Evolutionary conservation across 2,888 invertebrate species (phyloP).

Genomic region (Lasioglossum oenotherae): DNA sequence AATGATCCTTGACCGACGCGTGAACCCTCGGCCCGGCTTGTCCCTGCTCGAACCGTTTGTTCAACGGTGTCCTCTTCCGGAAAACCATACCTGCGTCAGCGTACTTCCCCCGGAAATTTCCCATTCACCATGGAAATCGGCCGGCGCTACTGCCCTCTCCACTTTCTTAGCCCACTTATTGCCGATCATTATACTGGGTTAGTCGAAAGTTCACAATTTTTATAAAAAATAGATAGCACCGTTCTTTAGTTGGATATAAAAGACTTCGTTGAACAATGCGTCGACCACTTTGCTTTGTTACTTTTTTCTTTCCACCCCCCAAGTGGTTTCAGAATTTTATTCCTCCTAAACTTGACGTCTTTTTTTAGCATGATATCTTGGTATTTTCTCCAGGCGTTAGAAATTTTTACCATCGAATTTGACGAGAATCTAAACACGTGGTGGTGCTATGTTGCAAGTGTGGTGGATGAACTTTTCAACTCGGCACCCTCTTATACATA

Average conservation of each 20-base stretch:
- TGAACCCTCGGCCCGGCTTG: background rate
- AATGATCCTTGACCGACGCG: slow-evolving; percentile 1
- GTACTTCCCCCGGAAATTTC: slow-evolving; percentile 32
- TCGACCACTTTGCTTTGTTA: background rate
- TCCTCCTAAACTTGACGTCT: background rate
- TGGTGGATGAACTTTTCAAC: too few relatives aligned
- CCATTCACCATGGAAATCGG: slow-evolving; percentile 10
- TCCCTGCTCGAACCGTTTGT: background rate
- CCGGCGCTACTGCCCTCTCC: slow-evolving; percentile 35
- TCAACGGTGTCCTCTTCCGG: slow-evolving; percentile 20
- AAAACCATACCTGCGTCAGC: background rate
- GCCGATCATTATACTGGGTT: slow-evolving; percentile 23
- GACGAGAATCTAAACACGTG: too few relatives aligned
- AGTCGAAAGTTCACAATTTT: background rate
- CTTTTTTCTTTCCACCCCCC: background rate
- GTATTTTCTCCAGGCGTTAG: background rate
- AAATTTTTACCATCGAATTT: too few relatives aligned
- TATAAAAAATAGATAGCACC: background rate
- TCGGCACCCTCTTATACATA: too few relatives aligned
- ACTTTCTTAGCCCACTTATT: slow-evolving; percentile 36
- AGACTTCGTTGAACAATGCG: background rate
- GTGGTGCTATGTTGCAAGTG: too few relatives aligned
- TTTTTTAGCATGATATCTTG: background rate
- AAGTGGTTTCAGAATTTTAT: background rate
- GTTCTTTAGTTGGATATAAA: background rate